These are phyloP conservation scores for Eupithecia insigniata DNA, from an alignment of 2,888 invertebrate genomes.

Conservation along the genomic window DNA sequence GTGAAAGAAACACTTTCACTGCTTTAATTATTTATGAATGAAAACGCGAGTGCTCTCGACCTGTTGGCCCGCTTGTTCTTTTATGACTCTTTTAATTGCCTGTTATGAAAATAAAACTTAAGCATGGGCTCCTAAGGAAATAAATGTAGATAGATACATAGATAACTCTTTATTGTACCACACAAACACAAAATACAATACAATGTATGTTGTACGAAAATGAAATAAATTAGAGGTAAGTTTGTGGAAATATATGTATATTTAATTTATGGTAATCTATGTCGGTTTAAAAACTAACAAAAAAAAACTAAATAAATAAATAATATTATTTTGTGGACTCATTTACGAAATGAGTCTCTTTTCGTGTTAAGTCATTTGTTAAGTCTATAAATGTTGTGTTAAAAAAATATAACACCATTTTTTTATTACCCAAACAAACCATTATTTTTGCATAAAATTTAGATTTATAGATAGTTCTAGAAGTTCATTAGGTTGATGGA, in stretches of 20 bases:
- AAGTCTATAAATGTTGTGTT: not conserved
- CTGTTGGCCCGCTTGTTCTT: slow-evolving; percentile 44
- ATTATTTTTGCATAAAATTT: not conserved
- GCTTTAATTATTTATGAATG: slow-evolving; percentile 51
- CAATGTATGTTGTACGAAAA: not conserved
- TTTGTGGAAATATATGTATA: not conserved
- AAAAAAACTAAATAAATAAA: no score
- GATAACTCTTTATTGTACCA: no score
- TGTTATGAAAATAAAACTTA: slow-evolving; percentile 17
- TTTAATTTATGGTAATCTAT: no score
- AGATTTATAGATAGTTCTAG: not conserved
- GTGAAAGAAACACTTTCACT: slow-evolving; percentile 56
- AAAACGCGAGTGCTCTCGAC: slow-evolving; percentile 46
- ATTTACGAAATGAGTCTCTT: no score
- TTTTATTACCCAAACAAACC: not conserved
- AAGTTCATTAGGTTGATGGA: not conserved
- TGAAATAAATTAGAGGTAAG: not conserved
- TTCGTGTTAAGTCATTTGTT: not conserved
- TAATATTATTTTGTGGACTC: no score
- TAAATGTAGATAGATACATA: no score
- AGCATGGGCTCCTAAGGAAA: not conserved
- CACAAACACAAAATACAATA: no score
- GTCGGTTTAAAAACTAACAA: no score
- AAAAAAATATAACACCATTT: not conserved
- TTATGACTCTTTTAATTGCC: slow-evolving; percentile 46